Evolutionary conservation across 2,888 invertebrate species (phyloP), one percentile per base, ranked within the genome.

Genomic region (Epinotia nisella): DNA sequence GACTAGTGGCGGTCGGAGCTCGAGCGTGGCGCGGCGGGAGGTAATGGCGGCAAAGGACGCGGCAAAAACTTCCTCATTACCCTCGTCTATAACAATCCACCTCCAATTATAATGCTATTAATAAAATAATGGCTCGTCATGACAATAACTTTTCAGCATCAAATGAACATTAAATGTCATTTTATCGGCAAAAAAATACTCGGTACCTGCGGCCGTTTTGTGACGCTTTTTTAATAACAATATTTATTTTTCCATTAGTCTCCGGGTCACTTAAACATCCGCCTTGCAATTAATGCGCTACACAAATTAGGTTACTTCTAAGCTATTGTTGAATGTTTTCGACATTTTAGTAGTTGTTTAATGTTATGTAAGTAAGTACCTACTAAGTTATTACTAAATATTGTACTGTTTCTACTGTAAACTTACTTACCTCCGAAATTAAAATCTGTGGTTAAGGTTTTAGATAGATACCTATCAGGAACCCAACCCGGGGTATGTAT

Each of bases 41-140:
- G 74, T 67, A 59, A 66, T 67, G 45, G 60, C 68, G 79, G 79
- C 82, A 86, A 87, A 88, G 87, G 87, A 87, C 87, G 29, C 72
- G 84, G 88, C 88, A 90, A 90, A 90, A 91, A 91, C 85, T 79
- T 75, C 77, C 86, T 85, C 85, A 90, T 90, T 88, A 89, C 86
- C 80, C 78, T 79, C 79, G 80, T 77, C 81, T 82, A 83, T 85
- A 87, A 89, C 90, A 90, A 88, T 88, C 82, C 85, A 80, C 80
- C 84, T 86, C 84, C 88, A 91, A 92, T 93, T 92, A 90, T 90
- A 91, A 90, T 91, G 89, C 90, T 91, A 92, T 92, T 92, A 91
- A 92, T 91, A 90, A 86, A 86, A 91, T 91, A 90, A 91, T 89
- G 83, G 79, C 75, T 77, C 71, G 76, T 81, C 81, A 84, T 80